Evolutionary conservation across 2,113 vertebrate species (phyloP).

Genomic region (Boleophthalmus pectinirostris): DNA sequence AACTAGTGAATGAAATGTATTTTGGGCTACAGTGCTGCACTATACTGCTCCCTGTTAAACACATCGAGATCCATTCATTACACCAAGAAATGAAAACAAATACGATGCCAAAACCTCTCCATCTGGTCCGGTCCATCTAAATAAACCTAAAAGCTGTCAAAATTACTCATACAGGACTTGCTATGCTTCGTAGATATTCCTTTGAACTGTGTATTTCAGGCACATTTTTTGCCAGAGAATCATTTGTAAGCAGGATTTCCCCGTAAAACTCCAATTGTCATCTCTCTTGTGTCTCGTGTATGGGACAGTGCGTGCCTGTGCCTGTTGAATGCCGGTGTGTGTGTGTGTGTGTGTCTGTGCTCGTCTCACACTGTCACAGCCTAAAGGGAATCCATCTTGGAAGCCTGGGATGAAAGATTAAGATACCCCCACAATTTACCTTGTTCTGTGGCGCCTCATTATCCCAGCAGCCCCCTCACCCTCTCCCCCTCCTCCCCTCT

Average conservation of each 20-base stretch:
- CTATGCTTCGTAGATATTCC: not conserved
- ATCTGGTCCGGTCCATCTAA: not conserved
- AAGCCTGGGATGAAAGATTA: slow-evolving; percentile 63
- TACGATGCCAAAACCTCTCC: too few species aligned
- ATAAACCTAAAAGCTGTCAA: not conserved
- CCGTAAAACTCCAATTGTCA: not conserved
- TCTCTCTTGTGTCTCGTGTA: slow-evolving; percentile 18
- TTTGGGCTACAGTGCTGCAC: too few species aligned
- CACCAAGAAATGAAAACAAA: too few species aligned
- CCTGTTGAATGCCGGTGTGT: slow-evolving; percentile 2
- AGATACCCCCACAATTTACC: slow-evolving; percentile 66
- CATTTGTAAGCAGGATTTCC: not conserved
- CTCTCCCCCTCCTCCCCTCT: slow-evolving; percentile 46
- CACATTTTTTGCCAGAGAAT: not conserved
- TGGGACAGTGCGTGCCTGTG: not conserved
- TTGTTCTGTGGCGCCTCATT: slow-evolving; percentile 65
- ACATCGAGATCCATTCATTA: too few species aligned
- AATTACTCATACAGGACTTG: not conserved
- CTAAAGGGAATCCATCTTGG: slow-evolving; percentile 56
- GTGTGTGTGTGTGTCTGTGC: not conserved
- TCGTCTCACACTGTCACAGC: slow-evolving; percentile 31
- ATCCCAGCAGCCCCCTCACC: slow-evolving; percentile 49
- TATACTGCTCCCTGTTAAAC: too few species aligned
- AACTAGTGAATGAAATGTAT: too few species aligned
- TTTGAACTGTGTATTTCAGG: not conserved